phyloP scores from a whole-genome alignment of 2,888 invertebrate genomes.

The Cerceris ruficornis region DNA sequence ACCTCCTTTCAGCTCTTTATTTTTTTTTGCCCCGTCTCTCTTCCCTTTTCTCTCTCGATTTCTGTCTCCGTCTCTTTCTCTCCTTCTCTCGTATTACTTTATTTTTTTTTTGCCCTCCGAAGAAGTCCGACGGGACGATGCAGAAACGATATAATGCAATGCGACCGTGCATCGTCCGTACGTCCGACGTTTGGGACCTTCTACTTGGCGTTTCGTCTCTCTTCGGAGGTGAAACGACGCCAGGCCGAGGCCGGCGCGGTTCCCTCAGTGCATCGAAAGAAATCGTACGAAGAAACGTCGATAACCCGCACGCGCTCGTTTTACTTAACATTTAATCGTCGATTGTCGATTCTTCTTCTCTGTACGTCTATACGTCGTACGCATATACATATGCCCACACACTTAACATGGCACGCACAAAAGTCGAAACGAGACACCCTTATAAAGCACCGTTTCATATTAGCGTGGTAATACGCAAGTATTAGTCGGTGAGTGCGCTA shows the following conservation, averaged over 20 bases:
- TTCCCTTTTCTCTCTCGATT: neutral
- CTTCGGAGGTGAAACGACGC: no score
- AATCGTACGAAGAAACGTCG: no score
- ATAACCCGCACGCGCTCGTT: no score
- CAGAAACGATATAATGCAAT: conserved; percentile 15
- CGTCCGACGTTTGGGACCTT: no score
- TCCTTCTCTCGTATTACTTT: neutral
- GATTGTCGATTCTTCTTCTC: conserved; percentile 54
- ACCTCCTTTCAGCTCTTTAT: neutral
- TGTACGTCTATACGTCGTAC: conserved; percentile 55
- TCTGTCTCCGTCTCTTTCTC: neutral
- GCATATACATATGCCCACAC: conserved; percentile 44
- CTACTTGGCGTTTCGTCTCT: no score
- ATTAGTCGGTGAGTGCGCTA: conserved; percentile 66
- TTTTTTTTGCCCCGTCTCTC: neutral
- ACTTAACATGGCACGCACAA: conserved; percentile 62
- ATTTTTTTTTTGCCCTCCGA: conserved; percentile 3
- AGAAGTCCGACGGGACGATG: conserved; percentile 15
- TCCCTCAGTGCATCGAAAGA: no score
- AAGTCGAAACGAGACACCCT: conserved; percentile 67
- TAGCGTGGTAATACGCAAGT: conserved; percentile 62
- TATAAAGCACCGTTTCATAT: conserved; percentile 64
- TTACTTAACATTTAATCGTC: conserved; percentile 14
- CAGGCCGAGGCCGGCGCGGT: no score
- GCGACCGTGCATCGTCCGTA: no score